phyloP scores from a whole-genome alignment of 2,888 invertebrate species.

The Brenthis daphne region DNA sequence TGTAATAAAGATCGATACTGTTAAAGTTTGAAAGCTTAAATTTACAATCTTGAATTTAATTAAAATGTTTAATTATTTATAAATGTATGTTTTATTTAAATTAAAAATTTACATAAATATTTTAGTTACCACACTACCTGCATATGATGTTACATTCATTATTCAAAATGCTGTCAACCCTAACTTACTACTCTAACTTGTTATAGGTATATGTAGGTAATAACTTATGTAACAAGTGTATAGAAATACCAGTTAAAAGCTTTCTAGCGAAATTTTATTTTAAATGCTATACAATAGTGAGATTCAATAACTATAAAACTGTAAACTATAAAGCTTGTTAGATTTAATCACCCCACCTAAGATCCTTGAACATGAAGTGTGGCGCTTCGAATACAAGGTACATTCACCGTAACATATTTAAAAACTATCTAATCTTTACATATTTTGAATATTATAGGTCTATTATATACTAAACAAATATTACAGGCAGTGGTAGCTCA shows the following conservation, averaged over 20 bases:
- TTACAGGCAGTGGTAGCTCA: no score
- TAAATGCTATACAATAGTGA: constrained; percentile 33
- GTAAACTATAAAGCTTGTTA: constrained; percentile 34
- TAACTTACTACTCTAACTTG: background rate
- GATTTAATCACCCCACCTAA: constrained; percentile 39
- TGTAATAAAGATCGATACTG: no score
- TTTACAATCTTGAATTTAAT: no score
- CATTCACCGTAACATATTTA: constrained; percentile 13
- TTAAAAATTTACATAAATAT: no score
- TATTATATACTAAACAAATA: no score
- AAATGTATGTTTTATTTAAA: no score
- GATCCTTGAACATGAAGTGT: constrained; percentile 33
- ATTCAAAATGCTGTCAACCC: background rate
- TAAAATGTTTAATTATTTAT: no score
- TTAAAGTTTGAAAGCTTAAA: no score
- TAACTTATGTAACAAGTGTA: background rate
- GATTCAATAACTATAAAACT: constrained; percentile 45
- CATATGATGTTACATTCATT: no score
- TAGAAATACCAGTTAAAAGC: constrained; percentile 31
- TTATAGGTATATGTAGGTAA: background rate
- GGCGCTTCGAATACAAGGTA: constrained; percentile 28
- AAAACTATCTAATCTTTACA: background rate
- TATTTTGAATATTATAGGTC: no score
- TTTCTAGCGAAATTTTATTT: constrained; percentile 39
- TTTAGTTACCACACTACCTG: no score